phyloP scores from a whole-genome alignment of 1,140 invertebrate species.

The Solenopsis invicta region DNA sequence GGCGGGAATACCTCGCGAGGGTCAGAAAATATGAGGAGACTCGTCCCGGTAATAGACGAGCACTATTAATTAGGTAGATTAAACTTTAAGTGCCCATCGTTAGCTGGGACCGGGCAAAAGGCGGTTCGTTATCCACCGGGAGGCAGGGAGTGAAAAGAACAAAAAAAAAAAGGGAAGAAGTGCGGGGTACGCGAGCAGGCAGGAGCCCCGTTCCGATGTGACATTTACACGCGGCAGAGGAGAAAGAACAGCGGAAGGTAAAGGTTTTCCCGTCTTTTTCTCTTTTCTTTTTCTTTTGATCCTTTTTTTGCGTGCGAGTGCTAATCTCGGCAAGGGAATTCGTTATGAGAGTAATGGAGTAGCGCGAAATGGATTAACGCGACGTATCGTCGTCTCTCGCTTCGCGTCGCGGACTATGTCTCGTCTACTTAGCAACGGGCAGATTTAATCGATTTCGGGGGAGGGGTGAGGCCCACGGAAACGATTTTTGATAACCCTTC shows the following conservation, averaged over 20 bases:
- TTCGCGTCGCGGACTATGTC: background rate
- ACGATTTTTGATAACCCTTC: constrained; percentile 31
- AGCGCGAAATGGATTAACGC: constrained; percentile 58
- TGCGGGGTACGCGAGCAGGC: background rate
- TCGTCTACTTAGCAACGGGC: background rate
- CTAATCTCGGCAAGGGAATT: constrained; percentile 61
- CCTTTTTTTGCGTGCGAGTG: background rate
- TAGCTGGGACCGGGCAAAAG: constrained; percentile 69
- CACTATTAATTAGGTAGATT: constrained; percentile 84
- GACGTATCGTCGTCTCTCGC: constrained; percentile 28
- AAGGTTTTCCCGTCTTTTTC: constrained; percentile 11
- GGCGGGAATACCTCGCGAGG: constrained; percentile 70
- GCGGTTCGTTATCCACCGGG: constrained; percentile 73
- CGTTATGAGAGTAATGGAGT: constrained; percentile 56
- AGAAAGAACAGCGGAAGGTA: constrained; percentile 52
- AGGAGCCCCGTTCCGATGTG: constrained; percentile 48
- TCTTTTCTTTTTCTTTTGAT: background rate
- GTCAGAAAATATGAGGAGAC: constrained; percentile 79
- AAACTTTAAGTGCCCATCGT: constrained; percentile 82
- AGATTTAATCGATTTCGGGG: constrained; percentile 33
- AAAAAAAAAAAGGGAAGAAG: constrained; percentile 13
- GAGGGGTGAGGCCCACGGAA: background rate
- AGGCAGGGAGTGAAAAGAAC: constrained; percentile 52
- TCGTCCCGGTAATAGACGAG: constrained; percentile 80
- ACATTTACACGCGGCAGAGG: constrained; percentile 43